Base-by-base conservation (phyloP, 2,113 vertebrate genomes). In the Plecotus auritus region DNA sequence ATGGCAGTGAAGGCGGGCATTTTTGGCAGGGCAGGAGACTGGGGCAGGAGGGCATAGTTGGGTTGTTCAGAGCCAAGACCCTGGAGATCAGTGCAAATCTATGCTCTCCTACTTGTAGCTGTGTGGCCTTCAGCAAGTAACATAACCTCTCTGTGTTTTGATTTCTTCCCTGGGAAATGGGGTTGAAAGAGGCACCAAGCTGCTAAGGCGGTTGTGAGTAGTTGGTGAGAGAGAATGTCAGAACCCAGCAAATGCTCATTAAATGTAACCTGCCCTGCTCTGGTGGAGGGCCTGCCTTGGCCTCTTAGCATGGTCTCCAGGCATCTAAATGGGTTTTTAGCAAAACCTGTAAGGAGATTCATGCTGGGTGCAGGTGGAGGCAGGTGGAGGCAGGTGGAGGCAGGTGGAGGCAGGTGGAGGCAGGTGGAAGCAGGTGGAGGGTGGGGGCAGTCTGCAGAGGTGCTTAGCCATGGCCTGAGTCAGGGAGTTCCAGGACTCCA, bases 241-340 rank as follows among this genome's bases (percentile, higher is more conserved):
- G 56, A 12, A 4, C 1, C 0, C 0, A 2, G 35, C 56, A 4
- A 9, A 17, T 1, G 22, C 69, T 23, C 42, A 2, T 16, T 18
- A 17, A 13, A 32, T 17, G 45, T 0, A 7, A 23, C 49, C 9
- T 0, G 10, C 67, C 0, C 32, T 1, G 1, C 66, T 4, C 1
- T 7, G 56, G 32, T 2, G 1, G 18, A 26, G 18, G 20, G 30
- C 23, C 61, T 4, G 37, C 56, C 66, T 2, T 9, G 51, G 22
- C 37, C 32, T 49, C 67, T 14, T 8, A 18, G 64, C 4, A 1
- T 11, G 51, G 23, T 3, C 14, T 16, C 47, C 73, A 7, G 3
- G 4, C 18, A 7, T 14, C 66, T 7, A 18, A 11, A 3, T 3
- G n/a, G n/a, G 54, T 4, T 30, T 54, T 42, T n/a, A 35, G 40